Percentiles rank a stretch among this genome's conserved stretches.
These are phyloP conservation scores for Muntiacus muntjak DNA, from an alignment of 2,113 vertebrate species.

Conservation along the genomic window DNA sequence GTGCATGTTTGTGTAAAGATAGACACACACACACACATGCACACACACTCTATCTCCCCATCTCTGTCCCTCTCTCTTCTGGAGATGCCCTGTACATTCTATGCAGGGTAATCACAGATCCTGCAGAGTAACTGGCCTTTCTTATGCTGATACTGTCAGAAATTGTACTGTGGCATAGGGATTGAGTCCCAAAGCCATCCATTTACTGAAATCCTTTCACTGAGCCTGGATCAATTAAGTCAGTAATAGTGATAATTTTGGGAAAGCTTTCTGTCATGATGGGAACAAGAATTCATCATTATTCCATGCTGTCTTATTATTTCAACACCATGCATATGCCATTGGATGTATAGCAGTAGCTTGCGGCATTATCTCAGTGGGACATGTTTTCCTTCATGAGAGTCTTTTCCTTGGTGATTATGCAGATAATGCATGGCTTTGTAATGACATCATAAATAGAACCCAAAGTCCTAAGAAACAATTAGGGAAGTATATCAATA, in stretches of 20 bases:
- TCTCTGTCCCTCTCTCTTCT: not conserved
- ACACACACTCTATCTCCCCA: not conserved
- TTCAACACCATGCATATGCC: slow-evolving; percentile 34
- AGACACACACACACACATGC: not conserved
- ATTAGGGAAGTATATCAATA: slow-evolving; percentile 51
- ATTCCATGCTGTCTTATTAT: slow-evolving; percentile 55
- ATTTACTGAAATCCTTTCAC: slow-evolving; percentile 64
- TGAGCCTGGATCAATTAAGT: slow-evolving; percentile 70
- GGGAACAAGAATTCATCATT: slow-evolving; percentile 23
- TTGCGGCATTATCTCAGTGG: not conserved
- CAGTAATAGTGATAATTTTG: slow-evolving; percentile 23
- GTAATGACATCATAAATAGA: slow-evolving; percentile 64
- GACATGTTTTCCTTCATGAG: slow-evolving; percentile 29
- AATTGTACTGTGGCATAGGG: not conserved
- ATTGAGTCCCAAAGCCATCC: slow-evolving; percentile 48
- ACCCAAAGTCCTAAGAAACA: slow-evolving; percentile 63
- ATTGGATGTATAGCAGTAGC: not conserved
- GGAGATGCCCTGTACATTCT: not conserved
- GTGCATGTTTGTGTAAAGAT: not conserved
- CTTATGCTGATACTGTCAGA: slow-evolving; percentile 18
- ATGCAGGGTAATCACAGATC: not conserved
- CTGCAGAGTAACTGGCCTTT: not conserved
- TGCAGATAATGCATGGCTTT: slow-evolving; percentile 38
- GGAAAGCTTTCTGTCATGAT: slow-evolving; percentile 55
- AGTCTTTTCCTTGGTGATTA: slow-evolving; percentile 35